Percentiles rank a stretch among this genome's conserved stretches.
Evolutionary conservation across 2,888 invertebrate species (phyloP).

Genomic region (Vanessa cardui): DNA sequence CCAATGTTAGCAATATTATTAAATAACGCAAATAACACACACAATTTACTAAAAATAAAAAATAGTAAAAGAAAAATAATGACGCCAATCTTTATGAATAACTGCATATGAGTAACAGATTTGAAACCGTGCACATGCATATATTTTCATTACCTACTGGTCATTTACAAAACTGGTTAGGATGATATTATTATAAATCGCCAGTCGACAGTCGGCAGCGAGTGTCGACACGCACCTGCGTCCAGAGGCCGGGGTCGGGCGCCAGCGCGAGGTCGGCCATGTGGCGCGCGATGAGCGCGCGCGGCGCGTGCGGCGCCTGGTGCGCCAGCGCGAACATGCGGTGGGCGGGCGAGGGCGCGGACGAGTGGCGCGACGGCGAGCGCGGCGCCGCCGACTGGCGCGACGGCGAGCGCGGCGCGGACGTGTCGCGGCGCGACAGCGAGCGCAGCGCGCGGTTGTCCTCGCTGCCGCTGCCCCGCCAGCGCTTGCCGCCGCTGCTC

Average conservation of each 20-base stretch:
- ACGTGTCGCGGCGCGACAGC: conserved; percentile 82
- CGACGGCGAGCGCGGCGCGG: conserved; percentile 38
- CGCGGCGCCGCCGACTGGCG: conserved; percentile 16
- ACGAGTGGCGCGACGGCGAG: conserved; percentile 66
- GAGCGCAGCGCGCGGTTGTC: conserved; percentile 52
- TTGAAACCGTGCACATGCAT: too few relatives aligned
- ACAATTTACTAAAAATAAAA: too few relatives aligned
- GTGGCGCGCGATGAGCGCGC: conserved; percentile 49
- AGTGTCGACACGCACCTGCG: conserved; percentile 52
- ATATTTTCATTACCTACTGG: too few relatives aligned
- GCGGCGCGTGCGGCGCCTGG: conserved; percentile 37
- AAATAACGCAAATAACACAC: too few relatives aligned
- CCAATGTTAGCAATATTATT: too few relatives aligned
- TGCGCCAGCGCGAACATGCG: conserved; percentile 68
- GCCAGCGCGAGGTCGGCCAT: conserved; percentile 59
- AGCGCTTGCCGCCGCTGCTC: conserved; percentile 58
- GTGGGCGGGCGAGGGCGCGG: conserved; percentile 61
- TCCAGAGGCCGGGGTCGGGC: conserved; percentile 62
- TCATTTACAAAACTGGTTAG: too few relatives aligned
- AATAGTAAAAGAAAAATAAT: too few relatives aligned
- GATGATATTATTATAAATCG: too few relatives aligned
- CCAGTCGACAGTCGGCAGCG: too few relatives aligned
- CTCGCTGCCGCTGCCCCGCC: conserved; percentile 50
- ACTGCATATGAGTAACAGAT: too few relatives aligned
- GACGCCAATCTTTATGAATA: too few relatives aligned